Evolutionary conservation across 2,113 vertebrate genomes (phyloP).

Genomic region (Thermophis baileyi): DNA sequence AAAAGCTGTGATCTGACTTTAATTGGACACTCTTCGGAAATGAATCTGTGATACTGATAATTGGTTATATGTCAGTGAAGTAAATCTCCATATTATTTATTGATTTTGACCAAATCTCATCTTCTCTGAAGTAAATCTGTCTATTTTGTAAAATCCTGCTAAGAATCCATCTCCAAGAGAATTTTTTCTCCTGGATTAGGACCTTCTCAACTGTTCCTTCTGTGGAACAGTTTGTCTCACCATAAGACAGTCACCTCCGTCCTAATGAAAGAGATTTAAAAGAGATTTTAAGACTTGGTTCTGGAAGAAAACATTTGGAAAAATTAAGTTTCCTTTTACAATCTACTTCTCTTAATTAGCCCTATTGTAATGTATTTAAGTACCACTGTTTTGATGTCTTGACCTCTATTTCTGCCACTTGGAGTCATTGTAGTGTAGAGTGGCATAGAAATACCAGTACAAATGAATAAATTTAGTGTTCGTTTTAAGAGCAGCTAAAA

Average conservation of each 20-base stretch:
- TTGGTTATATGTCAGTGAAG: neutral
- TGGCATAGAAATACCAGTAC: neutral
- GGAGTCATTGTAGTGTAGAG: neutral
- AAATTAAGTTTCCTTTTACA: neutral
- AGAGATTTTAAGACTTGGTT: neutral
- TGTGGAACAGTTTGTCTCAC: neutral
- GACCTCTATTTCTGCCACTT: neutral
- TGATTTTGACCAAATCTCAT: neutral
- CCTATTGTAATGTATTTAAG: neutral
- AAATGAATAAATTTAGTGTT: neutral
- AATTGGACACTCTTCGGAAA: neutral
- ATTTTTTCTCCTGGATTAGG: neutral
- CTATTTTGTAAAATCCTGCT: neutral
- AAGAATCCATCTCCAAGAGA: neutral
- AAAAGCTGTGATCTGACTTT: neutral
- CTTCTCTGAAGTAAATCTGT: neutral
- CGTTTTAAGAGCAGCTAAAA: neutral
- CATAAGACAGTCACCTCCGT: neutral
- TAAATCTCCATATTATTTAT: neutral
- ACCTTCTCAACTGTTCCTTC: neutral
- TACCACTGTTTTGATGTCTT: neutral
- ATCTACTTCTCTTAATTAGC: neutral
- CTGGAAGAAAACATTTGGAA: neutral
- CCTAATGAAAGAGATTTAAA: neutral
- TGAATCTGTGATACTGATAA: neutral